Conservation (phyloP, 2,888 invertebrate genomes). For the Dicyrtoma fusca region DNA sequence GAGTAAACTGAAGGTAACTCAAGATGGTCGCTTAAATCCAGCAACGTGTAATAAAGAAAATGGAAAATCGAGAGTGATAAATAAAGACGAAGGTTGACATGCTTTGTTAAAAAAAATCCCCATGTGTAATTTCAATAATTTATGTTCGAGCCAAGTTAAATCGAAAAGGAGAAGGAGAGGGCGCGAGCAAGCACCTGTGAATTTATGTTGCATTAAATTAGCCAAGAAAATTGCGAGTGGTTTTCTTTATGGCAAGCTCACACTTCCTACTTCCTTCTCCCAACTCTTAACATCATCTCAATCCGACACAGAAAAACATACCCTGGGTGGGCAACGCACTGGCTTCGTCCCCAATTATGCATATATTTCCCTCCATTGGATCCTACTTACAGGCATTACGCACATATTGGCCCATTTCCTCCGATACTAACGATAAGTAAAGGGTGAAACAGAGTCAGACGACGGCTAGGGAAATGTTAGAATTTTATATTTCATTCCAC, state of each 20-base stretch:
- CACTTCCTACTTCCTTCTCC: neutral
- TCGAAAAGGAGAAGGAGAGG: slow-evolving; percentile 11
- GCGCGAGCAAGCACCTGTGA: slow-evolving; percentile 26
- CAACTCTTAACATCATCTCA: neutral
- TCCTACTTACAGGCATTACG: no score
- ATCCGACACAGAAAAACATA: neutral
- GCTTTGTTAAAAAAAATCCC: slow-evolving; percentile 33
- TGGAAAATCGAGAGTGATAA: slow-evolving; percentile 34
- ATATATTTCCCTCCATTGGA: neutral
- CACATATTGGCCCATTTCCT: no score
- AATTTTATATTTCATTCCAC: no score
- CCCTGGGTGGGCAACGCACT: neutral
- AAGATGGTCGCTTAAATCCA: slow-evolving; percentile 12
- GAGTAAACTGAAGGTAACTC: slow-evolving; percentile 6
- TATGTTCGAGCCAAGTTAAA: slow-evolving; percentile 25
- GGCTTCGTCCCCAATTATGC: no score
- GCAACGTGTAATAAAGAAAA: slow-evolving; percentile 27
- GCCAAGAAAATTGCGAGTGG: slow-evolving; percentile 14
- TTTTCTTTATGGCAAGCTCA: neutral
- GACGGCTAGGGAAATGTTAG: no score
- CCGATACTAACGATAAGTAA: no score
- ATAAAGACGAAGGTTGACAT: slow-evolving; percentile 35
- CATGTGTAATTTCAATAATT: slow-evolving; percentile 35
- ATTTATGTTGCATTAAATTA: slow-evolving; percentile 33
- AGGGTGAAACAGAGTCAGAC: no score